phyloP scores from a whole-genome alignment of 2,113 vertebrate genomes.

The Engystomops pustulosus region DNA sequence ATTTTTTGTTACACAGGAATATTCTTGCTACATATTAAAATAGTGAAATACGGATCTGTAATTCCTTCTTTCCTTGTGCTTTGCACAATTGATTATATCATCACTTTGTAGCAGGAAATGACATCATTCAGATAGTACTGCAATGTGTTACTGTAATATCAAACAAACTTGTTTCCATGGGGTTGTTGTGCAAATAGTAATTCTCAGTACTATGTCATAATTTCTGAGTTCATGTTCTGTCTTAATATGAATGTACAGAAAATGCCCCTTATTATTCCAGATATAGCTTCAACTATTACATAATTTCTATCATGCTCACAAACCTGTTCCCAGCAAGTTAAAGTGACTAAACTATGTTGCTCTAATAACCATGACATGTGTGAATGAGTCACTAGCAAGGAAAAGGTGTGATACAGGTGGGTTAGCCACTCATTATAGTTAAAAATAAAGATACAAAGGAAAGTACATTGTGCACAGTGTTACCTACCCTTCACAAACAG shows the following conservation, averaged over 20 bases:
- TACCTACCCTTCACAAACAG: constrained; percentile 12
- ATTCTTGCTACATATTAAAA: too few species aligned
- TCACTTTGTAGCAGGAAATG: background rate
- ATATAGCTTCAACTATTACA: background rate
- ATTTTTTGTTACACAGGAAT: too few species aligned
- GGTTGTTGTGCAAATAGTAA: background rate
- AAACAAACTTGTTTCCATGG: background rate
- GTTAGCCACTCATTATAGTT: background rate
- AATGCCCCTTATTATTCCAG: background rate
- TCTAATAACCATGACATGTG: background rate
- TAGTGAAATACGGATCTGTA: background rate
- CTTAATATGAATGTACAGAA: background rate
- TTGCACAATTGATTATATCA: background rate
- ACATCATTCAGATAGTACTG: background rate
- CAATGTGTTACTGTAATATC: background rate
- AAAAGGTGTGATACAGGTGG: constrained; percentile 13
- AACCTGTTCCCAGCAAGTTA: background rate
- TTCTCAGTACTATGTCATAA: background rate
- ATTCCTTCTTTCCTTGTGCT: background rate
- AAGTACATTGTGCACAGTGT: background rate
- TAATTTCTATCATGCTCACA: background rate
- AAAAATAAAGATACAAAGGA: background rate
- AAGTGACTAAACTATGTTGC: background rate
- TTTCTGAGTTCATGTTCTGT: background rate
- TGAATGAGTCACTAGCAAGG: background rate